These are phyloP conservation scores for Myiothlypis chrysogaster DNA, from an alignment of 2,797 vertebrate genomes.

Conservation along the genomic window DNA sequence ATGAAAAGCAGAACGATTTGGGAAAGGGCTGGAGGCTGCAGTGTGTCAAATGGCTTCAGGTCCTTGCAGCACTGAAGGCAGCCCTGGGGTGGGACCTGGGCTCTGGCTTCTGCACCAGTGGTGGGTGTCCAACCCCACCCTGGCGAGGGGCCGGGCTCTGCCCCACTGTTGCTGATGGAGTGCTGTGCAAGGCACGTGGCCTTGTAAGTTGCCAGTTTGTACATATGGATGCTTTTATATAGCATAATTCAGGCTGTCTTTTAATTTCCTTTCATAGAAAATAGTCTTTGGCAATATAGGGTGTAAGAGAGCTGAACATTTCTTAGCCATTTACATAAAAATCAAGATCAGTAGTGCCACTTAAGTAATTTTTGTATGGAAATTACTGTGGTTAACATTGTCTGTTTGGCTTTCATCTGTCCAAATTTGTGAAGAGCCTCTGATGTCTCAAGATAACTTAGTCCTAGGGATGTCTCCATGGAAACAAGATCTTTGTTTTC, in stretches of 20 bases:
- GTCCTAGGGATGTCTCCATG: constrained; percentile 46
- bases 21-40: background rate
- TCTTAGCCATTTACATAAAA: background rate
- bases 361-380: constrained; percentile 20
- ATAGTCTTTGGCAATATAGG: background rate
- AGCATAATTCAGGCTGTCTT: constrained; percentile 7
- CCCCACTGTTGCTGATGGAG: background rate
- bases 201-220: background rate
- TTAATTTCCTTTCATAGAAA: constrained; percentile 4
- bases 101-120: rapidly evolving
- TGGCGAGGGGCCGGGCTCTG: background rate
- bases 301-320: background rate
- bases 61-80: background rate
- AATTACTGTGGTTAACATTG: background rate
- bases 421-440: constrained; percentile 44
- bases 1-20: background rate
- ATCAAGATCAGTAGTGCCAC: background rate
- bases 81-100: background rate
- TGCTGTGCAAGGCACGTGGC: background rate
- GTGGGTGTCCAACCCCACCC: rapidly evolving
- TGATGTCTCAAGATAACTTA: constrained; percentile 44
- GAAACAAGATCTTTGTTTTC: constrained; percentile 61
- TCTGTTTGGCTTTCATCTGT: constrained; percentile 5
- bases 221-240: background rate
- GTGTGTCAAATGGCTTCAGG: background rate